A percentile compares a stretch with the other conserved stretches of the same genome.
Evolutionary conservation across 2,888 invertebrate species (phyloP).

Genomic region (Meliscaeva auricollis): DNA sequence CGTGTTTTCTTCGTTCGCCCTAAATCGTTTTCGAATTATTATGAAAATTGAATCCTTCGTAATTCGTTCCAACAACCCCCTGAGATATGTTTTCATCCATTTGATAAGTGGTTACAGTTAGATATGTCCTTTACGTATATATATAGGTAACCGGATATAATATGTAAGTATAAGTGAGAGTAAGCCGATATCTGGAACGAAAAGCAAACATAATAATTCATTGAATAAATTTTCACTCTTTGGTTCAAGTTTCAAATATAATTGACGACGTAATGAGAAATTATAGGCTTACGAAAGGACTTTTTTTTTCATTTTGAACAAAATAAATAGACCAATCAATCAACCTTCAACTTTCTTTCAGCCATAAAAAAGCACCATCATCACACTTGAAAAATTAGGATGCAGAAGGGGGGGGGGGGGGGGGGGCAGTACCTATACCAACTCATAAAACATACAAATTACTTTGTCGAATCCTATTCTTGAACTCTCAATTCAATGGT

Average conservation of each 20-base stretch:
- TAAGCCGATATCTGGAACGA: constrained; percentile 55
- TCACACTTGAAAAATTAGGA: neutral
- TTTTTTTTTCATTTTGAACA: constrained; percentile 56
- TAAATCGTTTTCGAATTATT: constrained; percentile 63
- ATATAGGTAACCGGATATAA: constrained; percentile 32
- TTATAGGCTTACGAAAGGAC: constrained; percentile 15
- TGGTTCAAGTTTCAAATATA: constrained; percentile 6
- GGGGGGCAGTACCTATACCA: neutral
- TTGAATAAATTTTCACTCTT: constrained; percentile 27
- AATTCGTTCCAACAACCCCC: constrained; percentile 27
- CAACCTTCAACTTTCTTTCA: constrained; percentile 69
- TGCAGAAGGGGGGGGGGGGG: no score
- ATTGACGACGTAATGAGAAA: constrained; percentile 41
- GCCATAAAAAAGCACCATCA: constrained; percentile 46
- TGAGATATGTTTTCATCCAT: constrained; percentile 58
- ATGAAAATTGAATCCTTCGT: constrained; percentile 53
- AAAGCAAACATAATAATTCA: constrained; percentile 48
- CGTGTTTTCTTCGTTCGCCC: neutral
- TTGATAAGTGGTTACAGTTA: constrained; percentile 41
- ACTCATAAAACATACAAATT: constrained; percentile 11
- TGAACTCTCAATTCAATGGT: neutral
- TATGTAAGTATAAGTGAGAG: neutral
- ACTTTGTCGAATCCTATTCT: constrained; percentile 21
- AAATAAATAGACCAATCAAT: constrained; percentile 65
- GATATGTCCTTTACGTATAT: no score